These are phyloP conservation scores for Lasioglossum vierecki DNA, from an alignment of 2,888 invertebrate species.

Conservation along the genomic window DNA sequence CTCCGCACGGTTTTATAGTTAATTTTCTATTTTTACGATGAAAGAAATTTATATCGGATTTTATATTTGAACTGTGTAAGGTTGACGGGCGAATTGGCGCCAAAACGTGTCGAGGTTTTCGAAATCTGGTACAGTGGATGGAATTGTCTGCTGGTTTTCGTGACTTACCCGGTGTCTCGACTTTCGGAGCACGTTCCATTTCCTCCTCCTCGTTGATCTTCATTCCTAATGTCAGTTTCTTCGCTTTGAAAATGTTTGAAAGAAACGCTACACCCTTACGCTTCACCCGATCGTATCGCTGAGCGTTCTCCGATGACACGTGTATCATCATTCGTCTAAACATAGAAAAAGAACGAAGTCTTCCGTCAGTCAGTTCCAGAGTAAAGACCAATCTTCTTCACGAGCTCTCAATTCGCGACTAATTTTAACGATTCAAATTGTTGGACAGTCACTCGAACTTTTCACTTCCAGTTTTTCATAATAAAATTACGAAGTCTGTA, in stretches of 20 bases:
- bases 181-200: slow-evolving; percentile 79
- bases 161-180: slow-evolving; percentile 80
- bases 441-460: background rate
- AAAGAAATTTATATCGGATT: background rate
- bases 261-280: slow-evolving; percentile 81
- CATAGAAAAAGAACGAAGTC: slow-evolving; percentile 24
- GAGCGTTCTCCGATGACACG: slow-evolving; percentile 78
- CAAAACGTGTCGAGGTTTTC: background rate
- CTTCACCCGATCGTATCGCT: slow-evolving; percentile 80
- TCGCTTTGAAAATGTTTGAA: slow-evolving; percentile 78
- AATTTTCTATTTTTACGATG: background rate
- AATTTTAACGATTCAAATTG: background rate
- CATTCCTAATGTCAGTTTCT: slow-evolving; percentile 80
- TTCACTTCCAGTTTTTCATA: background rate
- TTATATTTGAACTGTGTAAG: background rate
- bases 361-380: background rate
- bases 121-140: background rate
- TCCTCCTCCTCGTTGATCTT: slow-evolving; percentile 81
- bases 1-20: background rate
- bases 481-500: background rate
- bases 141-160: background rate
- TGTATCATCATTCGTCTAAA: slow-evolving; percentile 79
- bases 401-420: background rate
- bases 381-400: background rate
- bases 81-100: background rate